Percentiles rank a stretch among this genome's conserved stretches.
Evolutionary conservation across 2,113 vertebrate species (phyloP).

Genomic region (Mirounga angustirostris): DNA sequence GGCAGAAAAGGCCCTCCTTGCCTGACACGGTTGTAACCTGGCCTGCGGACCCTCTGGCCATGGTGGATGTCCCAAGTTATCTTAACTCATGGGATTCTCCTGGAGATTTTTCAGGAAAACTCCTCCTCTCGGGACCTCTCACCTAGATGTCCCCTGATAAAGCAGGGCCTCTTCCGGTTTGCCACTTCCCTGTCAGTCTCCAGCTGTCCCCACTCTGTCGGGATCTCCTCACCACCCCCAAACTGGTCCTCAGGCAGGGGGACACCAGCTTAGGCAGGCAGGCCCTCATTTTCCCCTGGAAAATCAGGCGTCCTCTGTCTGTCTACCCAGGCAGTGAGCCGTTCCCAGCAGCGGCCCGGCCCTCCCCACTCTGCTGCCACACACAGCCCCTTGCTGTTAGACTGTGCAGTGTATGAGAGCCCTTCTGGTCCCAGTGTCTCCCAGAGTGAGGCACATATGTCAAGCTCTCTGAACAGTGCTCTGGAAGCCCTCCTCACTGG

Average conservation of each 20-base stretch:
- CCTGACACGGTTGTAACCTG: background rate
- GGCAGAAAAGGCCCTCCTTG: background rate
- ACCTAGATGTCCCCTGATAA: background rate
- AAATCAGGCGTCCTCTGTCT: no score
- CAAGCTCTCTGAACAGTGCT: background rate
- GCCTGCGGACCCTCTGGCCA: background rate
- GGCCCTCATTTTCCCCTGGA: background rate
- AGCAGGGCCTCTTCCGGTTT: background rate
- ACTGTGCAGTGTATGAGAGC: no score
- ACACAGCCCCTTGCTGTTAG: background rate
- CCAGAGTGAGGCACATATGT: no score
- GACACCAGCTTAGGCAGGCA: background rate
- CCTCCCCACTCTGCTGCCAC: background rate
- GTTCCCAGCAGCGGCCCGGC: fast-evolving
- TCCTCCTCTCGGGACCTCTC: background rate
- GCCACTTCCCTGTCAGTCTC: background rate
- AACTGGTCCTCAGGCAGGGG: background rate
- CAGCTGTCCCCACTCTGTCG: background rate
- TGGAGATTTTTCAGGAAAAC: background rate
- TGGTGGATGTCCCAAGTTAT: background rate
- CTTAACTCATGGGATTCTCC: background rate
- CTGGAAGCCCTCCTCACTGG: background rate
- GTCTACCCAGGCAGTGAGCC: background rate
- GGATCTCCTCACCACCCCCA: background rate
- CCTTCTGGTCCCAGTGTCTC: background rate